A percentile compares a stretch with the other conserved stretches of the same genome.
phyloP scores from a whole-genome alignment of 1,140 invertebrate species.

The Bombus consobrinus region DNA sequence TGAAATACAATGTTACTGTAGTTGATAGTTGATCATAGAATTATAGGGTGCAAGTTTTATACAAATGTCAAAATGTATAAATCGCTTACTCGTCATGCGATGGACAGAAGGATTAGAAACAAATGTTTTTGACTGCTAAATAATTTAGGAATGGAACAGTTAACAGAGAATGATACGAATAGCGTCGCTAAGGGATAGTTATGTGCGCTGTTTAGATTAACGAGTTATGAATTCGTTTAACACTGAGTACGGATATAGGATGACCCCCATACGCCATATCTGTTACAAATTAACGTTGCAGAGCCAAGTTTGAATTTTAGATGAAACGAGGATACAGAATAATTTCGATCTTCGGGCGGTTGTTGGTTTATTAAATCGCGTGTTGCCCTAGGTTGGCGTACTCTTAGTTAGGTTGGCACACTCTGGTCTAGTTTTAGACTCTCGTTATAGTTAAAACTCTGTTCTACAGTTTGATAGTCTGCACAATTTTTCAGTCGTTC shows the following conservation, averaged over 20 bases:
- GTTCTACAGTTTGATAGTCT: too few relatives aligned
- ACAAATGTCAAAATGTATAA: too few relatives aligned
- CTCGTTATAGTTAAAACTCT: not conserved
- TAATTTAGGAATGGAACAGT: not conserved
- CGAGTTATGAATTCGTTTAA: not conserved
- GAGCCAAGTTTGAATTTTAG: not conserved
- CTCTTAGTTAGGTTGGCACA: not conserved
- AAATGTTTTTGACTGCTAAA: too few relatives aligned
- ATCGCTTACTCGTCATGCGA: too few relatives aligned
- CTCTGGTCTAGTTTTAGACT: not conserved
- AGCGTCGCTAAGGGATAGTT: not conserved
- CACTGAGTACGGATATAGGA: not conserved
- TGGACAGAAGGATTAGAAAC: too few relatives aligned
- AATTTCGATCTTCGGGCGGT: not conserved
- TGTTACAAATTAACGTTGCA: conserved; percentile 3
- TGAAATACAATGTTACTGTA: too few relatives aligned
- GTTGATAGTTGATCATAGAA: too few relatives aligned
- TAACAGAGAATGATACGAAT: not conserved
- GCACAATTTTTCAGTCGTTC: not conserved
- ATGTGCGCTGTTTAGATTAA: not conserved
- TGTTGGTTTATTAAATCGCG: conserved; percentile 2
- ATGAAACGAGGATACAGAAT: not conserved
- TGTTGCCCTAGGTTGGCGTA: not conserved
- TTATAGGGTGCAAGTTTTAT: too few relatives aligned
- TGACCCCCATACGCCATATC: not conserved